Conservation (phyloP, 1,140 invertebrate species). For the Drosophila tristis region DNA sequence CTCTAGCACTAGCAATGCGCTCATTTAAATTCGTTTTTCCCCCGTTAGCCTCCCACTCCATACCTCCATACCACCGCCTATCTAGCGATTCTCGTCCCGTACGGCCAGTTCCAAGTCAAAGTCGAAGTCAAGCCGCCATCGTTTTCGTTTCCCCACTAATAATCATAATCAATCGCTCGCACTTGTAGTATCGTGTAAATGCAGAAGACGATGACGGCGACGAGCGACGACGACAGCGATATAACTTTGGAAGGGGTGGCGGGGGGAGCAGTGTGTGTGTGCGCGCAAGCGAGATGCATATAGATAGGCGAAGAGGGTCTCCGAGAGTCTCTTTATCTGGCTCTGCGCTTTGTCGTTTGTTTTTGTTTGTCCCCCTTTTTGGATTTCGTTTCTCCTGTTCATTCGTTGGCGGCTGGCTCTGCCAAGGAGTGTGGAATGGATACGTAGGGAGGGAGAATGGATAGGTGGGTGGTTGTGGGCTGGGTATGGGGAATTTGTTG, state of each 20-base stretch:
- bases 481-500: constrained; percentile 23
- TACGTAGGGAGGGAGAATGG: no score
- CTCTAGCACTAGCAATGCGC: constrained; percentile 15
- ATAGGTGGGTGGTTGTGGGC: not conserved
- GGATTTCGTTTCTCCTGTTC: no score
- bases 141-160: constrained; percentile 66
- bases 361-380: constrained; percentile 63
- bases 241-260: not conserved
- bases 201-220: constrained; percentile 23
- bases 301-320: constrained; percentile 42
- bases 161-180: constrained; percentile 82
- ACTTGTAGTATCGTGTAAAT: constrained; percentile 77
- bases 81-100: not conserved
- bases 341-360: constrained; percentile 66
- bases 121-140: constrained; percentile 32
- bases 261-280: not conserved
- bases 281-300: constrained; percentile 37
- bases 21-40: constrained; percentile 78
- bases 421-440: no score
- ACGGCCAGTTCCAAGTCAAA: constrained; percentile 41
- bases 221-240: constrained; percentile 16
- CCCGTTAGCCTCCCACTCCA: constrained; percentile 28
- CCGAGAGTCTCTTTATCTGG: constrained; percentile 58
- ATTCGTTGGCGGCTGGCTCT: no score
- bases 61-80: constrained; percentile 1